These are phyloP conservation scores for Triplophysa dalaica DNA, from an alignment of 2,113 vertebrate genomes.

Conservation along the genomic window DNA sequence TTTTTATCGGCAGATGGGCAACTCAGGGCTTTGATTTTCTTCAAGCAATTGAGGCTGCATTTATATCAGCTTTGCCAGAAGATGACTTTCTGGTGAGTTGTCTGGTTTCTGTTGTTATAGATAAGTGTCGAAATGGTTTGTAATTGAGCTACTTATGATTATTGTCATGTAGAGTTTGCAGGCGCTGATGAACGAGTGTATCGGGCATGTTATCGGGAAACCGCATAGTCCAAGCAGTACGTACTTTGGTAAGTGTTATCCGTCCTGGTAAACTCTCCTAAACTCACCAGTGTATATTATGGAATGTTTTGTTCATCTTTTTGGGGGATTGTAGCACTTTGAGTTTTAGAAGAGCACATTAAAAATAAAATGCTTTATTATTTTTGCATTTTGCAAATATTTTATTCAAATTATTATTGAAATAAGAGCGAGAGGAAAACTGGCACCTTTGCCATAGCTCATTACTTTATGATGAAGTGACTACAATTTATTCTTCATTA, in stretches of 20 bases:
- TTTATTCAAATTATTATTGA: no score
- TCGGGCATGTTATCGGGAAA: conserved; percentile 98
- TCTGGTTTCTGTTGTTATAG: background rate
- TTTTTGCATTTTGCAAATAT: no score
- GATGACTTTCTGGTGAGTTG: conserved; percentile 95
- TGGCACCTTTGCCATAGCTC: no score
- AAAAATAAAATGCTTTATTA: no score
- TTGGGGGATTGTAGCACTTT: no score
- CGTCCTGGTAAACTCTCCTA: no score
- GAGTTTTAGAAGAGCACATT: no score
- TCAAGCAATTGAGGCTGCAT: conserved; percentile 95
- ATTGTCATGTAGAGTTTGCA: conserved; percentile 84
- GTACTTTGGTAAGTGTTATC: conserved; percentile 83
- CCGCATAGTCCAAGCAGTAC: conserved; percentile 96
- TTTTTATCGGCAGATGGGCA: conserved; percentile 82
- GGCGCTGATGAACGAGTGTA: conserved; percentile 98
- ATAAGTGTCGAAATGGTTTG: background rate
- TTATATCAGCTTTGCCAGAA: conserved; percentile 96
- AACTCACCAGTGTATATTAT: no score
- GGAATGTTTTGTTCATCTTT: no score
- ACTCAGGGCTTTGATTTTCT: conserved; percentile 99
- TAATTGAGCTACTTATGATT: background rate
- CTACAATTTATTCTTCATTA: no score
- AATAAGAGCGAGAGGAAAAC: no score
- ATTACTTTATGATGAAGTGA: no score